These are phyloP conservation scores for Prosapia bicincta DNA, from an alignment of 2,888 invertebrate genomes.

Conservation along the genomic window DNA sequence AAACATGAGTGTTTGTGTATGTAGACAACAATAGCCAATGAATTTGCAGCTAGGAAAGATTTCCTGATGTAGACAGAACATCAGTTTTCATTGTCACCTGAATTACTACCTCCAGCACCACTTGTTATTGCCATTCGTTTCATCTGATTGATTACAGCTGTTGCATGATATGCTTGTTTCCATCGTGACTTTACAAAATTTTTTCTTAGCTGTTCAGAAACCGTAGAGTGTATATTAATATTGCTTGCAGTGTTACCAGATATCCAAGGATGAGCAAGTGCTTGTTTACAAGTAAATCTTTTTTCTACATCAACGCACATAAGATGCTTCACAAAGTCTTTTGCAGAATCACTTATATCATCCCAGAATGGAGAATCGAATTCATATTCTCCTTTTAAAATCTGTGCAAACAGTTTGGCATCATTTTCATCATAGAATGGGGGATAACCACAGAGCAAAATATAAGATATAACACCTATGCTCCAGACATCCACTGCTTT, in stretches of 20 bases:
- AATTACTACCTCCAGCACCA: not conserved
- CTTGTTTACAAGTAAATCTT: conserved; percentile 93
- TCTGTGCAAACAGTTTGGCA: conserved; percentile 98
- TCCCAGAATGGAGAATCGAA: conserved; percentile 99
- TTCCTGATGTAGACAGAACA: not conserved
- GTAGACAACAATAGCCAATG: no score
- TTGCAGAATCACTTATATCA: conserved; percentile 98
- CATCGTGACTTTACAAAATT: not conserved
- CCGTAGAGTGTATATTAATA: not conserved
- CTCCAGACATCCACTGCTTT: conserved; percentile 99
- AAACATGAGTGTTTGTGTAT: no score
- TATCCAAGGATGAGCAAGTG: conserved; percentile 94
- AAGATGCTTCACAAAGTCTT: conserved; percentile 96
- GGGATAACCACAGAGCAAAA: conserved; percentile 97
- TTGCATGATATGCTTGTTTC: not conserved
- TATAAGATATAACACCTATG: conserved; percentile 99
- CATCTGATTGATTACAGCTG: not conserved
- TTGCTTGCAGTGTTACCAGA: conserved; percentile 44
- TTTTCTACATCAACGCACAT: conserved; percentile 98
- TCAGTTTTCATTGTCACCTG: not conserved
- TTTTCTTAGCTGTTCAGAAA: not conserved
- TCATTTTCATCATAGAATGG: conserved; percentile 99
- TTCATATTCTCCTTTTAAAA: conserved; percentile 97
- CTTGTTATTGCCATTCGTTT: not conserved
- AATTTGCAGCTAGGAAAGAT: not conserved